Evolutionary conservation across 2,113 vertebrate species (phyloP).

Genomic region (Phaetusa simplex): DNA sequence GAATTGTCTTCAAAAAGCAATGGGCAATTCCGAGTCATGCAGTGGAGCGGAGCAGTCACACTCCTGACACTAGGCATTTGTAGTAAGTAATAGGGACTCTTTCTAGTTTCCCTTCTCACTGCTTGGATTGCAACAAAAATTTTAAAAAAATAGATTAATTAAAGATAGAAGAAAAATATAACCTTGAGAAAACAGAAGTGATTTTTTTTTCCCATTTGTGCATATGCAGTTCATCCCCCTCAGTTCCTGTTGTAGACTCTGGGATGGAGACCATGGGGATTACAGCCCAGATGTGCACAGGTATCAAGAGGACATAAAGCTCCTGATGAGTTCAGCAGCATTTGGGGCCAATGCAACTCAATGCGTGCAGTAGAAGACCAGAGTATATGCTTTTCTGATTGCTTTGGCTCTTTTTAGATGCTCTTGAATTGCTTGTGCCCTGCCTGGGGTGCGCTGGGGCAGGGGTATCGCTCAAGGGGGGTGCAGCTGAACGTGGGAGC

Average conservation of each 20-base stretch:
- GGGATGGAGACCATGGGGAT: background rate
- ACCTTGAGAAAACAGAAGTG: background rate
- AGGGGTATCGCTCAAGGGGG: background rate
- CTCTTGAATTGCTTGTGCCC: background rate
- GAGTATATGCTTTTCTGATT: background rate
- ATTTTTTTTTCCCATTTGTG: background rate
- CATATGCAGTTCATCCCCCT: background rate
- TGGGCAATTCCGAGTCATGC: rapidly evolving
- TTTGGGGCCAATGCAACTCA: background rate
- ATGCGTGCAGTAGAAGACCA: background rate
- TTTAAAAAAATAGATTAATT: background rate
- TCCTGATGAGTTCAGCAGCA: background rate
- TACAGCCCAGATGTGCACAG: background rate
- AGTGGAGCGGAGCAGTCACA: background rate
- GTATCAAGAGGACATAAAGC: background rate
- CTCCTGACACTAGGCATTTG: background rate
- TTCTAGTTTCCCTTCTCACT: background rate
- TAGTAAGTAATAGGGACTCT: background rate
- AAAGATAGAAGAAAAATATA: background rate
- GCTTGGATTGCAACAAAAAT: background rate
- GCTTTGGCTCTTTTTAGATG: background rate
- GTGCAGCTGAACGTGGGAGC: background rate
- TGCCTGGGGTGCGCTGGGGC: background rate
- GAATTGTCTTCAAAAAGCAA: background rate
- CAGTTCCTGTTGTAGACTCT: background rate